Base-by-base conservation (phyloP, 2,888 invertebrate species). In the Agelastica alni region DNA sequence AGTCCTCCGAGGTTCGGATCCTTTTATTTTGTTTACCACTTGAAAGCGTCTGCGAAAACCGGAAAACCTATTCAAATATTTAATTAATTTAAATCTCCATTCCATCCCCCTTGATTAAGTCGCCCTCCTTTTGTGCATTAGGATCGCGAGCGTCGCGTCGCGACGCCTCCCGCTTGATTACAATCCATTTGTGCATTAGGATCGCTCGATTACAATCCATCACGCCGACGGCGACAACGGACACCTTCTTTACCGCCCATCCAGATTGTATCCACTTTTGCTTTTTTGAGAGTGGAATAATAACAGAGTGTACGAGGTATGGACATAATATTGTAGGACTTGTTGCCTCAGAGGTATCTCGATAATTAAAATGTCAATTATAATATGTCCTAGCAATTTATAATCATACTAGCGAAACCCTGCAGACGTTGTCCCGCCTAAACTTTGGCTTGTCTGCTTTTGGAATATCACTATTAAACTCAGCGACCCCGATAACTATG, bases 61-160 rank as follows among this genome's bases (percentile, higher is more conserved):
- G 47, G 39, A 39, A n/a, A n/a, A 47, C 47, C 47, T 47, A 47
- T 47, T 47, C 47, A 47, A 47, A 47, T 47, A 47, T 47, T 47
- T 47, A 39, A 47, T 47, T 47, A 47, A 47, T 47, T 47, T 37
- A 47, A 47, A 47, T 47, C 47, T 47, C 47, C 47, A 30, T 47
- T 39, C 39, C 30, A 39, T 47, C 39, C 47, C 16, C 10, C 37
- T 37, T 47, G 47, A 47, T 47, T 47, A 47, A 47, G 37, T 39
- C 18, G n/a, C n/a, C 47, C 32, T 37, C 16, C 37, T 37, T 47
- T 47, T 39, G 39, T 14, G 47, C 30, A 47, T 34, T 36, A 36
- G 12, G 12, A 37, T 20, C 47, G 26, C 26, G 9, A 2, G 14
- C 14, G 34, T n/a, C n/a, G n/a, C n/a, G n/a, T n/a, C n/a, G n/a